phyloP scores from a whole-genome alignment of 2,888 invertebrate species.

The Odontothrips loti region DNA sequence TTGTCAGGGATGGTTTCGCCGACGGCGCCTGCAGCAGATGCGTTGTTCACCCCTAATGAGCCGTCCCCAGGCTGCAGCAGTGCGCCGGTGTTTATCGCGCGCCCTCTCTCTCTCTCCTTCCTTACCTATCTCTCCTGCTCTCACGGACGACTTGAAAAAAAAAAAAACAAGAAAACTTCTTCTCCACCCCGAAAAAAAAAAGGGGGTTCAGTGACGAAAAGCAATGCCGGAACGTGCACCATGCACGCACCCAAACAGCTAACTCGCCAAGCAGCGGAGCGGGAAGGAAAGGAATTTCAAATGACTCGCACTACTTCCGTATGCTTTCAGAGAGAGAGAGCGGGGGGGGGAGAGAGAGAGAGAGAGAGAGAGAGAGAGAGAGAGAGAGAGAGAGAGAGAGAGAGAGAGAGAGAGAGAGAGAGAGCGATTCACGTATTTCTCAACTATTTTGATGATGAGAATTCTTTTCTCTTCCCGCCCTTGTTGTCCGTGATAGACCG shows the following conservation, averaged over 20 bases:
- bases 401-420: conserved; percentile 28
- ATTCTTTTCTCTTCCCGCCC: too few relatives aligned
- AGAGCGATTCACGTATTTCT: conserved; percentile 22
- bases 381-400: conserved; percentile 29
- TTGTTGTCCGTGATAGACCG: too few relatives aligned
- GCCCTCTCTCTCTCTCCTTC: not conserved
- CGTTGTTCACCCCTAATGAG: too few relatives aligned
- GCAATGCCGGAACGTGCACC: not conserved
- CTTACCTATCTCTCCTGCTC: not conserved
- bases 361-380: conserved; percentile 1
- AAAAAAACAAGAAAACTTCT: not conserved
- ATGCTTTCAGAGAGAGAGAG: not conserved
- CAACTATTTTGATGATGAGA: too few relatives aligned
- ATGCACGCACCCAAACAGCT: not conserved
- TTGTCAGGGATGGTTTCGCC: too few relatives aligned
- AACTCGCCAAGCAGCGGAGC: not conserved
- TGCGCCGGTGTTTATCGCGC: not conserved
- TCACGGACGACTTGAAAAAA: not conserved
- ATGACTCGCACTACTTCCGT: not conserved
- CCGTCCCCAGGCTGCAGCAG: too few relatives aligned
- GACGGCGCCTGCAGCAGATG: too few relatives aligned
- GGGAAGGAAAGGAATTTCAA: not conserved
- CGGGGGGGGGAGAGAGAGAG: not conserved
- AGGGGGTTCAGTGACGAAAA: not conserved
- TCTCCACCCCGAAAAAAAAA: not conserved